Base-by-base conservation (phyloP, 2,113 vertebrate genomes). In the Rostratula benghalensis region DNA sequence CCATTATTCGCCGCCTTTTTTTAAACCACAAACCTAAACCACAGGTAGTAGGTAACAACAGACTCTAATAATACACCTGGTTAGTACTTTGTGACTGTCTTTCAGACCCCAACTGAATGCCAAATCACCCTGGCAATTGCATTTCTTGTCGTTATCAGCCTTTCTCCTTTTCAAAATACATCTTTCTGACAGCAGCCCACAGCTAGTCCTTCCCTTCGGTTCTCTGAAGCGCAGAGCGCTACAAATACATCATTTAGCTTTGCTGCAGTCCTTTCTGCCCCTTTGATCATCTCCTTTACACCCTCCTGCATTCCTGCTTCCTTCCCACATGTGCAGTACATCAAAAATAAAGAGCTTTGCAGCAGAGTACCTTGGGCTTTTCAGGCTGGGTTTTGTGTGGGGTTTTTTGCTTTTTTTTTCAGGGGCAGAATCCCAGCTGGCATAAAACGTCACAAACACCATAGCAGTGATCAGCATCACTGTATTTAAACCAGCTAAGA, bases 271-370 rank as follows among this genome's bases (percentile, higher is more conserved):
- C 79, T 48, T 83, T 80, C 88, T 64, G 68, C 81, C 88, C 90
- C 90, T 94, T 86, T 92, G 95, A 94, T 93, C 85, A 25, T 79
- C 88, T 83, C 71, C 92, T 83, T 90, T 94, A 88, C 79, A 93
- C 82, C 80, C 59, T 74, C 74, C 78, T 95, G 90, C 94, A 89
- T 70, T 91, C 78, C 83, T 84, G 88, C 57, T 57, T 60, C 28
- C 0, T 53, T 93, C 45, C 39, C 2, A 6, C 79, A 31, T 61
- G 69, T 46, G 77, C 77, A 83, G 60, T 59, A 83, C 68, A 70
- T 75, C 46, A 89, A 79, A 84, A 79, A 87, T 39, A 92, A 78
- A 31, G 50, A 83, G 73, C 77, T 86, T 79, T 83, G 77, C 90
- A 89, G 69, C 65, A 75, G 11, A 60, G 24, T 13, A 87, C 51